phyloP scores from a whole-genome alignment of 2,888 invertebrate genomes.

The Amphipyra berbera region DNA sequence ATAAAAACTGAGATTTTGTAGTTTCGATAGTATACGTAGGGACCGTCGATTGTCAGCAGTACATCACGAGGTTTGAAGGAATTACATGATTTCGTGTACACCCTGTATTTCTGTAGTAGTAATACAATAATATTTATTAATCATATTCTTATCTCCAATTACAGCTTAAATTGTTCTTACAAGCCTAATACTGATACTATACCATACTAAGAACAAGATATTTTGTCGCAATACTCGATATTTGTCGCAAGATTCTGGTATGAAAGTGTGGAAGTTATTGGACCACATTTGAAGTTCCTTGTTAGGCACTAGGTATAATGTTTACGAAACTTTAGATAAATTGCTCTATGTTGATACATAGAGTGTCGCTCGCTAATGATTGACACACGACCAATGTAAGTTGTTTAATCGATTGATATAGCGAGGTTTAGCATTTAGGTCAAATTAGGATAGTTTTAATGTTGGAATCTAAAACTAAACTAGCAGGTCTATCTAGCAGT shows the following conservation, averaged over 20 bases:
- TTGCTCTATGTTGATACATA: slow-evolving; percentile 35
- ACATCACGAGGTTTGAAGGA: too few species aligned
- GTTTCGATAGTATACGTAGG: too few species aligned
- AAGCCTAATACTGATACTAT: too few species aligned
- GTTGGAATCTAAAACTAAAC: neutral
- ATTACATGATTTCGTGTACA: too few species aligned
- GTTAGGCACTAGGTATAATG: slow-evolving; percentile 19
- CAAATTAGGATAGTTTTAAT: slow-evolving; percentile 3
- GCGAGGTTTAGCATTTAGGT: slow-evolving; percentile 4
- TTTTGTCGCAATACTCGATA: slow-evolving; percentile 37
- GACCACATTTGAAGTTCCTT: slow-evolving; percentile 28
- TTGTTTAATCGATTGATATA: slow-evolving; percentile 11
- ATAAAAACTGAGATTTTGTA: too few species aligned
- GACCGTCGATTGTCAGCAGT: too few species aligned
- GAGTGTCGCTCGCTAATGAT: slow-evolving; percentile 30
- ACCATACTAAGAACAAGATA: slow-evolving; percentile 42
- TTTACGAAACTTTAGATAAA: slow-evolving; percentile 39
- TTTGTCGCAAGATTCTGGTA: slow-evolving; percentile 45
- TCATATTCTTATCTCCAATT: too few species aligned
- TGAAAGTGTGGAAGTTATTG: slow-evolving; percentile 45
- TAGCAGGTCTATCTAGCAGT: neutral
- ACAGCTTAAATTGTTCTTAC: too few species aligned
- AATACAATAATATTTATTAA: too few species aligned
- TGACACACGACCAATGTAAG: slow-evolving; percentile 36
- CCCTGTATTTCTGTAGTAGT: too few species aligned